A percentile compares a stretch with the other conserved stretches of the same genome.
phyloP scores from a whole-genome alignment of 2,113 vertebrate species.

The Daphoenositta chrysoptera region DNA sequence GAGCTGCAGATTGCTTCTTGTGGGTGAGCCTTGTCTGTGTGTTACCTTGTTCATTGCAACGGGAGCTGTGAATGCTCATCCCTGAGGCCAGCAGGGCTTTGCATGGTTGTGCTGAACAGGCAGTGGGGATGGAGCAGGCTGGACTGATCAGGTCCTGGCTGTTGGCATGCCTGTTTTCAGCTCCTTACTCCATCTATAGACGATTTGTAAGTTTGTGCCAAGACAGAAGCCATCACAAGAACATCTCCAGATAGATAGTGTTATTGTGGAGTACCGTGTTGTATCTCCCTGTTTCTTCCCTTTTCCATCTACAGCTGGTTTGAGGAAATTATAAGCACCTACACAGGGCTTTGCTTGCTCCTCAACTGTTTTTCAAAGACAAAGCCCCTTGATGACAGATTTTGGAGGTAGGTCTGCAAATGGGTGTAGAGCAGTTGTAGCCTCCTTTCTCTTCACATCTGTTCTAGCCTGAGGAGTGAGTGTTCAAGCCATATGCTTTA shows the following conservation, averaged over 20 bases:
- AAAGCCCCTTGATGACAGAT: not conserved
- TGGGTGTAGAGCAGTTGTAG: not conserved
- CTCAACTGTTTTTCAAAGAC: not conserved
- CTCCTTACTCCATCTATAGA: not conserved
- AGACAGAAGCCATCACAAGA: not conserved
- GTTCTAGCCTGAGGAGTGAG: not conserved
- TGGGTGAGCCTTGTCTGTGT: not conserved
- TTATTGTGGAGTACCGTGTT: not conserved
- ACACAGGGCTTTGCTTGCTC: not conserved
- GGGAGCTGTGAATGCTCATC: not conserved
- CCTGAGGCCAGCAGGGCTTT: not conserved
- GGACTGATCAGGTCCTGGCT: not conserved
- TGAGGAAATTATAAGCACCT: not conserved
- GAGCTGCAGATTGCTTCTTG: not conserved
- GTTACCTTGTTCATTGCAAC: not conserved
- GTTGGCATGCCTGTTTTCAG: not conserved
- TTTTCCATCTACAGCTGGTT: not conserved
- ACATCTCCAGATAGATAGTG: not conserved
- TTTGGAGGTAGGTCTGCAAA: not conserved
- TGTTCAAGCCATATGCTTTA: not conserved
- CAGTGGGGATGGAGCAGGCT: not conserved
- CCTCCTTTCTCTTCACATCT: not conserved
- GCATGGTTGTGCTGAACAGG: rapidly evolving
- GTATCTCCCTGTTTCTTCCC: not conserved
- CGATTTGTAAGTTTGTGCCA: not conserved